These are phyloP conservation scores for Diglossa cyanea DNA, from an alignment of 2,797 vertebrate species.

Conservation along the genomic window DNA sequence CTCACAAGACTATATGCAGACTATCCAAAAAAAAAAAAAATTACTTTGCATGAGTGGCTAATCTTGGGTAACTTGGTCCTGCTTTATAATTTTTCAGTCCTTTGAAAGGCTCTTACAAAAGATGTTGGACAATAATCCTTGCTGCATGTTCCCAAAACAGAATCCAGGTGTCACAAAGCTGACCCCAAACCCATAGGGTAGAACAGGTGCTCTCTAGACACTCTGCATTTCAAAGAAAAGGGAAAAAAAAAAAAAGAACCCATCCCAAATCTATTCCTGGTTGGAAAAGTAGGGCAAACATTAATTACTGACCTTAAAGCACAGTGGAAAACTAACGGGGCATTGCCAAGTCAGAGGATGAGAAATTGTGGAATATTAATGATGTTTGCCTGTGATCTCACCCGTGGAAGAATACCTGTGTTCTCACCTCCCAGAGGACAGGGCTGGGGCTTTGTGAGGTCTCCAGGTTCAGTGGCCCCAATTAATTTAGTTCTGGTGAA, in stretches of 20 bases:
- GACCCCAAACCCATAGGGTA: neutral
- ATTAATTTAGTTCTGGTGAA: neutral
- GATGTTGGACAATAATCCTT: neutral
- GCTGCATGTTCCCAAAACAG: neutral
- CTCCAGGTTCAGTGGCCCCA: neutral
- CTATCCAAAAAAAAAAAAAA: neutral
- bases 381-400: slow-evolving; percentile 52
- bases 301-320: slow-evolving; percentile 67
- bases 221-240: slow-evolving; percentile 53
- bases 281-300: slow-evolving; percentile 54
- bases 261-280: slow-evolving; percentile 27
- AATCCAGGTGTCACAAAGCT: neutral
- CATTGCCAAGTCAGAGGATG: slow-evolving; percentile 50
- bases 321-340: slow-evolving; percentile 55
- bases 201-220: slow-evolving; percentile 22
- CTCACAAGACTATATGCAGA: neutral
- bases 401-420: neutral
- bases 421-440: slow-evolving; percentile 27
- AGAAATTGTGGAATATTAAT: slow-evolving; percentile 53
- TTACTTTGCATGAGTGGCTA: neutral
- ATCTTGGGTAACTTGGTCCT: neutral
- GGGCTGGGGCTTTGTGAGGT: slow-evolving; percentile 6
- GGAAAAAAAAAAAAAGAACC: neutral
- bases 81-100: neutral
- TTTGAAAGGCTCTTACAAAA: neutral